These are phyloP conservation scores for Gorsachius magnificus DNA, from an alignment of 2,797 vertebrate species.

Conservation along the genomic window DNA sequence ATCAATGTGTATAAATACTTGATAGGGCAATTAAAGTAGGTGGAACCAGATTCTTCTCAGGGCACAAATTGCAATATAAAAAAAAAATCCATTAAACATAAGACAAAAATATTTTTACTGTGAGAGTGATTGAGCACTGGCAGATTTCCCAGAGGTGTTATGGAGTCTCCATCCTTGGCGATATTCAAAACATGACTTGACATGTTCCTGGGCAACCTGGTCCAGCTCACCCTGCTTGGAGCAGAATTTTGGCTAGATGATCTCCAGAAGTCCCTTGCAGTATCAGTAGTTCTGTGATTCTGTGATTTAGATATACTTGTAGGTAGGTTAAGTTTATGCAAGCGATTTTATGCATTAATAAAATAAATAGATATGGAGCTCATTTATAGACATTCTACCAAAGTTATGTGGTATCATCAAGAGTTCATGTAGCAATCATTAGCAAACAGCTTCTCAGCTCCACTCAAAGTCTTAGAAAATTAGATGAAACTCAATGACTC, in stretches of 20 bases:
- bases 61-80: not conserved
- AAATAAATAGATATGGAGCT: not conserved
- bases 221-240: not conserved
- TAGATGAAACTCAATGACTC: not conserved
- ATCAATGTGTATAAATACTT: not conserved
- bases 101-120: not conserved
- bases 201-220: not conserved
- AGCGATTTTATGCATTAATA: not conserved
- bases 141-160: not conserved
- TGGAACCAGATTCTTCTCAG: not conserved
- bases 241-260: not conserved
- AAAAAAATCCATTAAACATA: not conserved
- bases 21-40: not conserved
- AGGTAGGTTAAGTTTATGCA: not conserved
- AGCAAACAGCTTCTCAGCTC: not conserved
- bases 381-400: not conserved
- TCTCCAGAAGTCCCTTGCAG: not conserved
- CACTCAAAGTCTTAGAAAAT: not conserved
- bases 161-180: not conserved
- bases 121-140: not conserved
- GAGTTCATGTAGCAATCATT: not conserved
- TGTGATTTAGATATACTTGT: not conserved
- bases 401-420: not conserved
- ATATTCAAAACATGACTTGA: not conserved
- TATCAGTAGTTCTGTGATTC: not conserved